Evolutionary conservation across 2,888 invertebrate species (phyloP), one percentile per base, ranked within the genome.

Genomic region (Micoletzkya japonica): DNA sequence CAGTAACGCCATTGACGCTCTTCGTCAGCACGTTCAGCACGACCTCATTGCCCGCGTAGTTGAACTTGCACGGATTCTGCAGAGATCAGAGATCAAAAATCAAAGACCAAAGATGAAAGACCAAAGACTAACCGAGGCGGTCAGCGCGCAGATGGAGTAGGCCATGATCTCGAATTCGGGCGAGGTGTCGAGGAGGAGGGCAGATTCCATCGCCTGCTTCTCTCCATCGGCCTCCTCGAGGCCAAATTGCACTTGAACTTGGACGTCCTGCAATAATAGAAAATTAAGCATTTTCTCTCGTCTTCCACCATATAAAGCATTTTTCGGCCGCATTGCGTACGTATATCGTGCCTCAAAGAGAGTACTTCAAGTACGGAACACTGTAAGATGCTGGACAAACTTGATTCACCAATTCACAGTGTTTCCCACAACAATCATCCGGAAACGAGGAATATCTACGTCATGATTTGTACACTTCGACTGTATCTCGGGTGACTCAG

Each of bases 121-220:
- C 14, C 56, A 56, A 44, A 59, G 34, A 36, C 44, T 67, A 34
- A 54, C 70, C 37, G 52, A 70, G 17, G 71, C 76, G 30, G 77
- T 71, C 59, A 82, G 71, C 14, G 81, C 82, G 49, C 80, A 81
- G 20, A 83, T 72, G 20, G 83, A 79, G 73, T 79, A 80, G 32
- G 80, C 82, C 57, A 77, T 75, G 54, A 83, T 70, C 34, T 83
- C 83, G 71, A 82, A 83, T 57, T 80, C 80, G 39, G 82, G 82
- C 10, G 78, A 77, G 26, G 76, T 75, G 61, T 80, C 78, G 57
- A 80, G 70, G 67, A 81, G 74, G 74, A 83, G 64, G 37, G 37
- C 32, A n/a, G 64, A 66, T 37, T 66, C 17, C 64, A 66, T 66
- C 17, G 64, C 64, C 28, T 66, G 52, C 37, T 66, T 68, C 24